phyloP scores from a whole-genome alignment of 23 tunicate genomes.

The Styela plicata region DNA sequence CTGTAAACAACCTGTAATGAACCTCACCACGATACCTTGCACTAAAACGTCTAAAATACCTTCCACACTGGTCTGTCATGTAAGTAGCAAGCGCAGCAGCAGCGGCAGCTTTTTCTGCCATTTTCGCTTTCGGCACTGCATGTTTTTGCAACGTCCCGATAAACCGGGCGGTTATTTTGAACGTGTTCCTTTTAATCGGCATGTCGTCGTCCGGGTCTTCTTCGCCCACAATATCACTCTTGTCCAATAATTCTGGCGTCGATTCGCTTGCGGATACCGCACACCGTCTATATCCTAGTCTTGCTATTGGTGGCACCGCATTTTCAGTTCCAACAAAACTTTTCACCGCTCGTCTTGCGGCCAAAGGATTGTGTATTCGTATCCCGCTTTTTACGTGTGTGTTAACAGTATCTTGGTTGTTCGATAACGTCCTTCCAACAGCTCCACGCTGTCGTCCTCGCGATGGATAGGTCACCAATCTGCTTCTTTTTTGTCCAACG shows the following conservation, averaged over 20 bases:
- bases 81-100: conserved; percentile 67
- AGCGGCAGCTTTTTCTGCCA: conserved; percentile 67
- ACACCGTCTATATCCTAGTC: conserved; percentile 50
- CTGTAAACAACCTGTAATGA: background rate
- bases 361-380: background rate
- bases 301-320: conserved; percentile 11
- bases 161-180: conserved; percentile 70
- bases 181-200: conserved; percentile 69
- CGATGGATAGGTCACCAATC: conserved; percentile 7
- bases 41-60: conserved; percentile 31
- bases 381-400: background rate
- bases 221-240: conserved; percentile 1
- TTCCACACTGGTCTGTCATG: conserved; percentile 38
- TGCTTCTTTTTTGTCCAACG: background rate
- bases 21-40: background rate
- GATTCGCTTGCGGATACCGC: conserved; percentile 70
- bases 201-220: conserved; percentile 27
- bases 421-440: background rate
- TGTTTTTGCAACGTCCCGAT: conserved; percentile 83
- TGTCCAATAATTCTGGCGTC: conserved; percentile 24
- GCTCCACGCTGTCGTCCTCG: background rate
- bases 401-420: background rate
- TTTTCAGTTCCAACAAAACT: conserved; percentile 14
- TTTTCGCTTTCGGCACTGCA: conserved; percentile 53
- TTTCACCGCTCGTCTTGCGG: background rate